phyloP scores from a whole-genome alignment of 2,888 invertebrate species.

The Cepaea hortensis region DNA sequence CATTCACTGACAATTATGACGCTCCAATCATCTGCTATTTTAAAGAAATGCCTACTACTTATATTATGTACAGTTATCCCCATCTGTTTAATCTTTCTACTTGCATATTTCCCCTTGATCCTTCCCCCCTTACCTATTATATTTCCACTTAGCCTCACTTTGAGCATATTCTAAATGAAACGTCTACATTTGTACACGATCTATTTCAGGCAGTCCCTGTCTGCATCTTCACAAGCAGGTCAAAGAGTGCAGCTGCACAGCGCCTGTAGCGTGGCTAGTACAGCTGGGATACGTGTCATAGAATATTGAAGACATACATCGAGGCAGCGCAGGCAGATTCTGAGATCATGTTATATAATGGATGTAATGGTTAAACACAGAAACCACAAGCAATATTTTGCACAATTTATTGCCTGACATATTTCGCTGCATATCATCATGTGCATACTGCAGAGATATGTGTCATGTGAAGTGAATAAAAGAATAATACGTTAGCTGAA shows the following conservation, averaged over 20 bases:
- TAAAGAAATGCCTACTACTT: not conserved
- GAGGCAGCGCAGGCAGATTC: not conserved
- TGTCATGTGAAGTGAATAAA: too few species aligned
- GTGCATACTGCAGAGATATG: too few species aligned
- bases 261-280: not conserved
- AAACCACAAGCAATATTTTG: not conserved
- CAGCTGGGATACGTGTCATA: not conserved
- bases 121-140: not conserved
- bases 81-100: not conserved
- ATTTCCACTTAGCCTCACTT: not conserved
- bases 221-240: not conserved
- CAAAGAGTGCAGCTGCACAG: not conserved
- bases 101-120: not conserved
- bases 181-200: too few species aligned
- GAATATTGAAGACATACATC: not conserved
- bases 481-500: not conserved
- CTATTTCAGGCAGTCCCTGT: not conserved
- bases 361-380: not conserved
- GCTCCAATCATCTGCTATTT: too few species aligned
- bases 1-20: too few species aligned
- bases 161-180: not conserved
- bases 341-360: not conserved
- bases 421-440: too few species aligned
- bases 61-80: not conserved
- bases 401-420: too few species aligned